A percentile compares a stretch with the other conserved stretches of the same genome.
Conservation (phyloP, 2,888 invertebrate genomes). For the Asteroscopus sphinx region DNA sequence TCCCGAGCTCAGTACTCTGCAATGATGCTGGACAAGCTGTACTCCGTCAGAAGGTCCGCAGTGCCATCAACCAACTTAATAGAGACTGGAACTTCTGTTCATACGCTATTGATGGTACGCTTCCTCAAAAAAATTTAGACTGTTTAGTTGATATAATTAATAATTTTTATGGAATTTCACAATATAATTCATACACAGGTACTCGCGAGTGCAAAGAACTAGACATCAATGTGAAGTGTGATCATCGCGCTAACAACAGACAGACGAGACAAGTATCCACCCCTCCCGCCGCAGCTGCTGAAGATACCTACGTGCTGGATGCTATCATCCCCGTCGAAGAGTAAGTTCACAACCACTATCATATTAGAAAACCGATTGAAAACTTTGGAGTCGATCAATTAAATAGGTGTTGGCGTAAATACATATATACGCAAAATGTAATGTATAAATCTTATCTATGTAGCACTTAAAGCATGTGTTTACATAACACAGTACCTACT, state of each 20-base stretch:
- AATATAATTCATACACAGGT: conserved; percentile 72
- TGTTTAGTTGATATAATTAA: background rate
- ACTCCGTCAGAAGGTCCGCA: conserved; percentile 95
- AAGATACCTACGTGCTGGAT: conserved; percentile 95
- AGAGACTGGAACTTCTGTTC: conserved; percentile 99
- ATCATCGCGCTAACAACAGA: conserved; percentile 92
- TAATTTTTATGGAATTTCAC: background rate
- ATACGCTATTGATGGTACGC: conserved; percentile 94
- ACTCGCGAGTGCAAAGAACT: conserved; percentile 96
- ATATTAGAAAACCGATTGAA: conserved; percentile 13
- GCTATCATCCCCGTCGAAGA: conserved; percentile 95
- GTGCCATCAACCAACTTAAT: conserved; percentile 97
- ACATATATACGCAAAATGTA: conserved; percentile 44
- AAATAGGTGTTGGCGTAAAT: conserved; percentile 66
- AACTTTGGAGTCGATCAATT: conserved; percentile 31
- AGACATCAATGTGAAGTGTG: conserved; percentile 97
- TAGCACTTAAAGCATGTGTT: conserved; percentile 65
- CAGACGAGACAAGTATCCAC: conserved; percentile 91
- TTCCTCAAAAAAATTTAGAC: background rate
- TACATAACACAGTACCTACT: conserved; percentile 54
- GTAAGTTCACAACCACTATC: conserved; percentile 89
- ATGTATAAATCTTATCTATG: conserved; percentile 43
- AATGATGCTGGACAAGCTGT: conserved; percentile 98
- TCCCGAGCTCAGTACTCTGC: conserved; percentile 98
- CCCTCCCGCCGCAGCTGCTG: conserved; percentile 90